These are phyloP conservation scores for Pycnomerus fuliginosus DNA, from an alignment of 2,888 invertebrate genomes.

Conservation along the genomic window DNA sequence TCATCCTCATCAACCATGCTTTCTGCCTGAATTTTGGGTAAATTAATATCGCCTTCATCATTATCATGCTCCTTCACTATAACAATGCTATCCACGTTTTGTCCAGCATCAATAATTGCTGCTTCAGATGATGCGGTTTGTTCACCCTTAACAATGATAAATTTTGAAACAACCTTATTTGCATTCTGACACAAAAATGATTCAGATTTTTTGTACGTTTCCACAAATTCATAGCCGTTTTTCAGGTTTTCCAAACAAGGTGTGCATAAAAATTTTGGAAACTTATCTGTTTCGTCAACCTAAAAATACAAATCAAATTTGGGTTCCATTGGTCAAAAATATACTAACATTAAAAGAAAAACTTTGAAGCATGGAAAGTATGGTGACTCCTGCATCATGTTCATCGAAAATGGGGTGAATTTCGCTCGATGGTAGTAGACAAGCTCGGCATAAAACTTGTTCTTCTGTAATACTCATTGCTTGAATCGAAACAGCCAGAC, in stretches of 20 bases:
- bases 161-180: neutral
- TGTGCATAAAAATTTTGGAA: constrained; percentile 23
- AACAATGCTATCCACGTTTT: neutral
- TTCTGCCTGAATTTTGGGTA: too few relatives aligned
- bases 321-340: neutral
- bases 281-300: constrained; percentile 11
- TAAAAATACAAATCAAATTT: neutral
- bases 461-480: too few relatives aligned
- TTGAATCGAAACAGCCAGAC: too few relatives aligned
- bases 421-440: too few relatives aligned
- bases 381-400: too few relatives aligned
- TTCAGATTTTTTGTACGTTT: constrained; percentile 26
- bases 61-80: neutral
- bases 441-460: too few relatives aligned
- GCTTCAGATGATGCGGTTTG: constrained; percentile 1
- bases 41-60: too few relatives aligned
- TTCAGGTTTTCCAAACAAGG: constrained; percentile 27
- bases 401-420: too few relatives aligned
- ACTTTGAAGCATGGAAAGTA: constrained; percentile 1
- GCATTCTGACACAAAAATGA: constrained; percentile 12
- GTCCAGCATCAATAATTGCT: neutral
- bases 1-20: constrained; percentile 3
- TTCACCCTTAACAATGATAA: neutral
- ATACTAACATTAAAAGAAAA: constrained; percentile 3
- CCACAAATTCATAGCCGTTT: constrained; percentile 28